Percentiles rank a stretch among this genome's conserved stretches.
Evolutionary conservation across 1,140 invertebrate genomes (phyloP).

Genomic region (Anoplophora glabripennis): DNA sequence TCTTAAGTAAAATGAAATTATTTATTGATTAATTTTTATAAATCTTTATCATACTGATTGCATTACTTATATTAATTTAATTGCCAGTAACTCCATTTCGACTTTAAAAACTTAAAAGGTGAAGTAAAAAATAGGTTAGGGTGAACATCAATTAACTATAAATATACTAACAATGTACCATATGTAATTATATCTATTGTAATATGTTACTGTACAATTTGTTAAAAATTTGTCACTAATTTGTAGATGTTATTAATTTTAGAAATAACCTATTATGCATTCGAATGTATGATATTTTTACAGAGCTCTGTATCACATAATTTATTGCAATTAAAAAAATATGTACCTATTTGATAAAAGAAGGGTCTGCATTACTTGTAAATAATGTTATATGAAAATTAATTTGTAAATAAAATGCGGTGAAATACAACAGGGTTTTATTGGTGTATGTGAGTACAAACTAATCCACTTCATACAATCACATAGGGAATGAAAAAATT

Average conservation of each 20-base stretch:
- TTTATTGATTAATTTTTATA: too few relatives aligned
- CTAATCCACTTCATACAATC: too few relatives aligned
- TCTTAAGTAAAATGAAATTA: too few relatives aligned
- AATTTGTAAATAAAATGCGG: constrained; percentile 26
- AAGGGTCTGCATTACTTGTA: constrained; percentile 20
- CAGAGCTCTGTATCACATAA: constrained; percentile 24
- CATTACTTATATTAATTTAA: too few relatives aligned
- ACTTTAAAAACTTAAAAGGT: too few relatives aligned
- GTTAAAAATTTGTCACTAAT: constrained; percentile 28
- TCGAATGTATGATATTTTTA: constrained; percentile 29
- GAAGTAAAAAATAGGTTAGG: too few relatives aligned
- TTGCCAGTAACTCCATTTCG: too few relatives aligned
- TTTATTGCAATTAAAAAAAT: constrained; percentile 22
- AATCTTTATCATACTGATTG: too few relatives aligned
- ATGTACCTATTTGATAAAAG: constrained; percentile 23
- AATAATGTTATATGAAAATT: constrained; percentile 28
- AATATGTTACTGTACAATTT: constrained; percentile 28
- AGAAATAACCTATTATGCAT: constrained; percentile 11
- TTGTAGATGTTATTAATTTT: constrained; percentile 28
- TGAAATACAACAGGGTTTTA: too few relatives aligned
- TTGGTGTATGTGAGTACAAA: too few relatives aligned
- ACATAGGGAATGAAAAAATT: too few relatives aligned
- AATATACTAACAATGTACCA: neutral
- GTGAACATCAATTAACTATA: too few relatives aligned
- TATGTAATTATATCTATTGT: constrained; percentile 21